Evolutionary conservation across 2,888 invertebrate genomes (phyloP), one percentile per base, ranked within the genome.

Genomic region (Drosophila tanythrix): DNA sequence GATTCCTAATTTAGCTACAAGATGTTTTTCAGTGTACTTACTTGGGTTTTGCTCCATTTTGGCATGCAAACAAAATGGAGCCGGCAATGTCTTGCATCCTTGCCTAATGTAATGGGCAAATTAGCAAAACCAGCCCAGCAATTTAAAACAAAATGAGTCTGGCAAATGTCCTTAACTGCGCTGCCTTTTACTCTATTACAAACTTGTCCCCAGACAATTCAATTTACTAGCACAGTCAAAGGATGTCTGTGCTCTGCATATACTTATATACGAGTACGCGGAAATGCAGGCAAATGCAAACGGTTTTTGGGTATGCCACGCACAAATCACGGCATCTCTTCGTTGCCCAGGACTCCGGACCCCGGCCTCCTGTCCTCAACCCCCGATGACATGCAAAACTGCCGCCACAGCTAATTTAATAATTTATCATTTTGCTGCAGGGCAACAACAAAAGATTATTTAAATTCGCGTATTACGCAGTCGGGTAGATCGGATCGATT

Each of bases 401-500:
- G 82, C 82, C 76, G 86, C 85, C 82, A 81, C 82, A 88, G 90
- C 86, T 91, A 89, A 92, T 92, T 92, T 92, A 92, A 92, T 91
- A 91, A 91, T 92, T 91, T 92, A 92, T 92, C 91, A 92, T 91
- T 91, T 86, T 68, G 84, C 89, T 90, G 82, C 82, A 83, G 90
- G 92, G 83, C 90, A 82, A 81, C 82, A 90, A 89, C 90, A 91
- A 90, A 91, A 83, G 91, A 92, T 90, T 91, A 91, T 91, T 91
- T 90, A 92, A 91, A 91, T 91, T 89, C 83, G 88, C 82, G 75
- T 73, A 64, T 76, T 84, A 82, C 61, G 74, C 60, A 62, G 58
- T 56, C 70, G 76, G 76, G 70, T 62, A 69, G 81, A 71, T 79
- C 68, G 70, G 51, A 59, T 81, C 71, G 72, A 50, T 61, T 36